phyloP scores from a whole-genome alignment of 2,888 invertebrate species.

The Folsomia manolachei region DNA sequence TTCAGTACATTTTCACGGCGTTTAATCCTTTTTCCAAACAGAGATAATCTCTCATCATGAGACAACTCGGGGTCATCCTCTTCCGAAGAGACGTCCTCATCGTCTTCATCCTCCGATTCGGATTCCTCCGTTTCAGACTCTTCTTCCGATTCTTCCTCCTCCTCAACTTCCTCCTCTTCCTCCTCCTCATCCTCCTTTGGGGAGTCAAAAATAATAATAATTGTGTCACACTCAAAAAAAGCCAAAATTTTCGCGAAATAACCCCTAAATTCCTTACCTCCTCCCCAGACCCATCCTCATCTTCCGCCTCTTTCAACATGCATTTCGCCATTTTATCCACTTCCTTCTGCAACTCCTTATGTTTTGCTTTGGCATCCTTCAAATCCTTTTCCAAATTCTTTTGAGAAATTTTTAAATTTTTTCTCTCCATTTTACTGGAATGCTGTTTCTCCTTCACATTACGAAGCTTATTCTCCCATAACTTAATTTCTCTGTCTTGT shows the following conservation, averaged over 20 bases:
- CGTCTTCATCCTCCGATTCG: constrained; percentile 54
- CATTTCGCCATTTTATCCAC: constrained; percentile 70
- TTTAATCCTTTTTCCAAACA: constrained; percentile 44
- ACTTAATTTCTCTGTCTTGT: constrained; percentile 68
- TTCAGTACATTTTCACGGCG: constrained; percentile 74
- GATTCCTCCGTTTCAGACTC: constrained; percentile 52
- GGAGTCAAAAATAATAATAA: constrained; percentile 52
- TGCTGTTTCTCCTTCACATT: constrained; percentile 63
- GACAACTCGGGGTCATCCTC: constrained; percentile 57
- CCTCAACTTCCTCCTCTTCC: constrained; percentile 41
- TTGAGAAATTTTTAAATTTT: constrained; percentile 73
- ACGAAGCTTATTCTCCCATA: constrained; percentile 59
- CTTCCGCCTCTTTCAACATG: constrained; percentile 75
- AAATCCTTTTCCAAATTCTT: constrained; percentile 72
- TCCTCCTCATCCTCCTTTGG: constrained; percentile 35
- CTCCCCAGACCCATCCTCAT: constrained; percentile 70
- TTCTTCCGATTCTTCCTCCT: constrained; percentile 46
- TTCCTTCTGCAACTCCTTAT: constrained; percentile 47
- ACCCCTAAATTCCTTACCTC: too few species aligned
- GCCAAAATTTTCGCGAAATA: background rate
- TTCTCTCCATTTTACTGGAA: constrained; percentile 74
- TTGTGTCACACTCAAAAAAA: constrained; percentile 53
- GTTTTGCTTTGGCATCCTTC: constrained; percentile 64
- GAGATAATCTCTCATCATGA: constrained; percentile 50
- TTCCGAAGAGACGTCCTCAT: constrained; percentile 54